Conservation (phyloP, 2,888 invertebrate genomes). For the Ophion ellenae region DNA sequence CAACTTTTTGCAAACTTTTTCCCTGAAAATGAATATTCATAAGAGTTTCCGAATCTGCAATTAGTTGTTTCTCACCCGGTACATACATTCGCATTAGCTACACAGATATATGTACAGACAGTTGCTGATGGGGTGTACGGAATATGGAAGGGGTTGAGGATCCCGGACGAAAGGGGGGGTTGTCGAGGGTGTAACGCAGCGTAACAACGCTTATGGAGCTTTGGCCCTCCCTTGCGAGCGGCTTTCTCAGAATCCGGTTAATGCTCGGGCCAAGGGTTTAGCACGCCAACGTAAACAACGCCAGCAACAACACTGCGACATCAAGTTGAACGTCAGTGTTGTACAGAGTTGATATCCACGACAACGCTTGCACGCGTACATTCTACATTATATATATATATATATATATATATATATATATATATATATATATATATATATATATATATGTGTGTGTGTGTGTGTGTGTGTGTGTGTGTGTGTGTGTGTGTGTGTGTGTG, state of each 20-base stretch:
- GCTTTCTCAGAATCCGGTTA: constrained; percentile 76
- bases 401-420: background rate
- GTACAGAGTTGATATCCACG: constrained; percentile 33
- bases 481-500: no score
- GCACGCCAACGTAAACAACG: constrained; percentile 75
- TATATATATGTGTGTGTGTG: no score
- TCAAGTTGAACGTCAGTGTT: constrained; percentile 42
- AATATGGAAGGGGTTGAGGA: constrained; percentile 16
- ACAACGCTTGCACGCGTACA: background rate
- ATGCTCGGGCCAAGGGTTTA: constrained; percentile 75
- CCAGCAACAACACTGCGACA: constrained; percentile 66
- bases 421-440: background rate
- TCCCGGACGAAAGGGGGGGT: constrained; percentile 21
- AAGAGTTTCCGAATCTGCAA: background rate
- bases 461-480: no score
- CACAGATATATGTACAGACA: constrained; percentile 26
- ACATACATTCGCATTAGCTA: background rate
- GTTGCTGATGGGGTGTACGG: constrained; percentile 26
- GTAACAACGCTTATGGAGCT: constrained; percentile 79
- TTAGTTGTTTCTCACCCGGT: background rate
- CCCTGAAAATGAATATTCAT: background rate
- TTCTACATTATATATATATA: constrained; percentile 6
- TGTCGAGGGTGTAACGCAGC: constrained; percentile 74
- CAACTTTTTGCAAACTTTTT: background rate
- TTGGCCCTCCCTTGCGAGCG: constrained; percentile 73